These are phyloP conservation scores for Distichodus sexfasciatus DNA, from an alignment of 2,797 vertebrate genomes.

Conservation along the genomic window DNA sequence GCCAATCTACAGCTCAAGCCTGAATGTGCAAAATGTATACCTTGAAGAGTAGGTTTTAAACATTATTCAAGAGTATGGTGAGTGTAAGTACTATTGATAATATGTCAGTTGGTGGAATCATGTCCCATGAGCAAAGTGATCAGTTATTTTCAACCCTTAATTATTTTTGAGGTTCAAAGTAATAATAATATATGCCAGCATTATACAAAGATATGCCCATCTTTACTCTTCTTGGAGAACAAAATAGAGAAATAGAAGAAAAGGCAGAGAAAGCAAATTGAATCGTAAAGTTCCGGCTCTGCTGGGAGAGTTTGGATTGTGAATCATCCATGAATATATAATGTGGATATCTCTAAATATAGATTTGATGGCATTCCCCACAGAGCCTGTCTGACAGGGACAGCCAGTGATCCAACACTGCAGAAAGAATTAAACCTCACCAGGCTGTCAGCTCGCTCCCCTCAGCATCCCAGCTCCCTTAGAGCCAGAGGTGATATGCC, in stretches of 20 bases:
- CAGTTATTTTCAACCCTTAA: neutral
- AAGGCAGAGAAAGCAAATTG: conserved; percentile 29
- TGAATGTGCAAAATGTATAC: too few relatives aligned
- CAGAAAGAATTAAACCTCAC: conserved; percentile 32
- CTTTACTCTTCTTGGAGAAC: neutral
- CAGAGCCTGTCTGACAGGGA: conserved; percentile 45
- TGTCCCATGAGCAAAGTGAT: neutral
- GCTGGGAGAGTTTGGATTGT: conserved; percentile 47
- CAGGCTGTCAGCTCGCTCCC: conserved; percentile 32
- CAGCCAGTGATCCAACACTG: conserved; percentile 40
- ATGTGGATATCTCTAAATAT: conserved; percentile 52
- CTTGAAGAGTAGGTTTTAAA: too few relatives aligned
- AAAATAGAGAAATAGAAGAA: conserved; percentile 4
- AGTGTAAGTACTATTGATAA: too few relatives aligned
- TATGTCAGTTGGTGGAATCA: too few relatives aligned
- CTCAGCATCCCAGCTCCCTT: conserved; percentile 19
- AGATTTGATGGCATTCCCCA: conserved; percentile 46
- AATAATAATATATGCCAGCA: neutral
- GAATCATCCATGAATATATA: conserved; percentile 57
- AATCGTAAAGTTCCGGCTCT: conserved; percentile 34
- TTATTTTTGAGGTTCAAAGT: neutral
- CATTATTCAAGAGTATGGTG: too few relatives aligned
- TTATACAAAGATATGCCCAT: neutral
- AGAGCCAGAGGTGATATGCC: conserved; percentile 15
- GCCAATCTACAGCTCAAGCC: neutral